phyloP scores from a whole-genome alignment of 2,888 invertebrate genomes.

The Trilocha varians region DNA sequence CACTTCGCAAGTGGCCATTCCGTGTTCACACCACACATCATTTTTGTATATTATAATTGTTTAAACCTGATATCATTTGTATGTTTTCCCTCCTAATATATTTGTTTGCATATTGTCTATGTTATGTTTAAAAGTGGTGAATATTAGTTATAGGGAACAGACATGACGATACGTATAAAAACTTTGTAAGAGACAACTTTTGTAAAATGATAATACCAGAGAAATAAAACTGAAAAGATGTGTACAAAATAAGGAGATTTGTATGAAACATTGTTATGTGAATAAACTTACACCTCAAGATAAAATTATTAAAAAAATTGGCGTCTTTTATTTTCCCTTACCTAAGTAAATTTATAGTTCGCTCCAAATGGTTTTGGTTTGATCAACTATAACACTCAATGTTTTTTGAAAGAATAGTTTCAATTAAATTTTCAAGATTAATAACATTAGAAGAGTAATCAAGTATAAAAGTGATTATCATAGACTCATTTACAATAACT shows the following conservation, averaged over 20 bases:
- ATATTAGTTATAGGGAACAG: slow-evolving; percentile 71
- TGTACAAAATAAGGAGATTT: slow-evolving; percentile 73
- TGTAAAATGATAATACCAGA: slow-evolving; percentile 66
- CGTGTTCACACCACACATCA: slow-evolving; percentile 53
- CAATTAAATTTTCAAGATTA: too few relatives aligned
- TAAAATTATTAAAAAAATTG: slow-evolving; percentile 58
- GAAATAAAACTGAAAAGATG: slow-evolving; percentile 68
- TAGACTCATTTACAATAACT: too few relatives aligned
- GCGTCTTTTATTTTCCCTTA: slow-evolving; percentile 62
- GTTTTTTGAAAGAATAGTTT: too few relatives aligned
- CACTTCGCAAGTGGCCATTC: slow-evolving; percentile 57
- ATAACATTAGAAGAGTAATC: too few relatives aligned
- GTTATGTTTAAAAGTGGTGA: slow-evolving; percentile 63
- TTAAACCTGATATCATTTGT: slow-evolving; percentile 50
- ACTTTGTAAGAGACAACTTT: slow-evolving; percentile 70
- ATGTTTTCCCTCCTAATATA: slow-evolving; percentile 53
- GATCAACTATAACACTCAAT: too few relatives aligned
- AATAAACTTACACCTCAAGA: slow-evolving; percentile 74
- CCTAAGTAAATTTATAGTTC: too few relatives aligned
- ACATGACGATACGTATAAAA: slow-evolving; percentile 69
- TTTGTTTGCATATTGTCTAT: slow-evolving; percentile 46
- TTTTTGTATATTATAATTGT: slow-evolving; percentile 56
- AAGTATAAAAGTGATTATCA: too few relatives aligned
- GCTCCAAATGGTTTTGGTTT: too few relatives aligned
- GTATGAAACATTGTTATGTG: slow-evolving; percentile 74